phyloP scores from a whole-genome alignment of 2,888 invertebrate species.

The Cheilosia variabilis region DNA sequence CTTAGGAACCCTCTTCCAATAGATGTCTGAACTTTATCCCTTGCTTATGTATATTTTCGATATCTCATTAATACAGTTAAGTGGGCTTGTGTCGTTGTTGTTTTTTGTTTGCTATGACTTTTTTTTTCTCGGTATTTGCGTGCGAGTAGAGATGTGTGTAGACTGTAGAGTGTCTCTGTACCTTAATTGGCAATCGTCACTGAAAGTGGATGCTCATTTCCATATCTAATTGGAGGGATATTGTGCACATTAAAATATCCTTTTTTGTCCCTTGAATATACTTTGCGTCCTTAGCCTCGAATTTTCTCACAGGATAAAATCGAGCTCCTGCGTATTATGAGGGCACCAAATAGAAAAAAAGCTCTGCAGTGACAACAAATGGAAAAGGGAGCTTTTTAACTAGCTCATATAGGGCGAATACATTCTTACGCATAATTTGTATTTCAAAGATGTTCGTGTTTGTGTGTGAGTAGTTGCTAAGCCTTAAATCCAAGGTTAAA shows the following conservation, averaged over 20 bases:
- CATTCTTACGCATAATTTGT: slow-evolving; percentile 1
- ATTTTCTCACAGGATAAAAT: slow-evolving; percentile 34
- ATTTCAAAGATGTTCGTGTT: neutral
- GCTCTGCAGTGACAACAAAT: slow-evolving; percentile 18
- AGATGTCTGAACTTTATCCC: slow-evolving; percentile 35
- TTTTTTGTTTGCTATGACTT: neutral
- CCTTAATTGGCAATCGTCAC: slow-evolving; percentile 60
- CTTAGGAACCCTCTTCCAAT: slow-evolving; percentile 35
- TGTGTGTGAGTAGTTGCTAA: neutral
- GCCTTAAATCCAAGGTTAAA: neutral
- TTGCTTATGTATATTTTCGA: slow-evolving; percentile 20
- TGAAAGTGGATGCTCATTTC: slow-evolving; percentile 64
- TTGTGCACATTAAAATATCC: slow-evolving; percentile 53
- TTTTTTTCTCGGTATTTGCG: neutral
- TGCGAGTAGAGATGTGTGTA: slow-evolving; percentile 21
- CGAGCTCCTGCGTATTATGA: slow-evolving; percentile 51
- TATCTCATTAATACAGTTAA: slow-evolving; percentile 57
- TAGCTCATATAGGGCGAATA: neutral
- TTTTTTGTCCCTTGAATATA: slow-evolving; percentile 17
- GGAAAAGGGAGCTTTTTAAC: slow-evolving; percentile 8
- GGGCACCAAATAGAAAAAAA: slow-evolving; percentile 30
- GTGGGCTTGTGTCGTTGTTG: slow-evolving; percentile 30
- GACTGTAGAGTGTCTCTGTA: slow-evolving; percentile 9
- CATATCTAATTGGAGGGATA: slow-evolving; percentile 67
- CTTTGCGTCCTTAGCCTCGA: slow-evolving; percentile 17